These are phyloP conservation scores for Salvelinus fontinalis DNA, from an alignment of 2,113 vertebrate genomes.

Conservation along the genomic window DNA sequence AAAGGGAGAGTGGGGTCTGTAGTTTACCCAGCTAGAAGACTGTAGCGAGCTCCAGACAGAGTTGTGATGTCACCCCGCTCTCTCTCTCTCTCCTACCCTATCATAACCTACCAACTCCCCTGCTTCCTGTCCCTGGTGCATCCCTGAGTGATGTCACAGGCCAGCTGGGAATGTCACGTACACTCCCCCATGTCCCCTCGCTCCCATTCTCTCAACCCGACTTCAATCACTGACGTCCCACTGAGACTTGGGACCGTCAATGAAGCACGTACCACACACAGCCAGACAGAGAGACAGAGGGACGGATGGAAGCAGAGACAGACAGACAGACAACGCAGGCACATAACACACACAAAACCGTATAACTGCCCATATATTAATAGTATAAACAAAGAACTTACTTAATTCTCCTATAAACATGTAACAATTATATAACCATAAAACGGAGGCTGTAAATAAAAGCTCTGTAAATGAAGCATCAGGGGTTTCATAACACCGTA, in stretches of 20 bases:
- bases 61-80: constrained; percentile 65
- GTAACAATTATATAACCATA: constrained; percentile 7
- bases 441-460: constrained; percentile 12
- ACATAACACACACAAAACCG: constrained; percentile 1
- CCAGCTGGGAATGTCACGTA: constrained; percentile 78
- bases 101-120: constrained; percentile 53
- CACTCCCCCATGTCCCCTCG: constrained; percentile 36
- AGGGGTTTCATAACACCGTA: background rate
- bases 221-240: constrained; percentile 64
- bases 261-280: constrained; percentile 69
- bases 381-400: constrained; percentile 3
- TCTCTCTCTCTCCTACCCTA: constrained; percentile 49
- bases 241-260: constrained; percentile 64
- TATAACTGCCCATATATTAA: background rate
- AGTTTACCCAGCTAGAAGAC: constrained; percentile 76
- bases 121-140: constrained; percentile 67
- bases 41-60: constrained; percentile 61
- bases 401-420: background rate
- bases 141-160: constrained; percentile 70
- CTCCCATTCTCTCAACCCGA: constrained; percentile 51
- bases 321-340: constrained; percentile 20
- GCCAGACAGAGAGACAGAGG: constrained; percentile 29
- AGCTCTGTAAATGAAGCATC: background rate
- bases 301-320: background rate
- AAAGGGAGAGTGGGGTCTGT: constrained; percentile 33